Conservation (phyloP, 2,888 invertebrate species). For the Latheticus oryzae region DNA sequence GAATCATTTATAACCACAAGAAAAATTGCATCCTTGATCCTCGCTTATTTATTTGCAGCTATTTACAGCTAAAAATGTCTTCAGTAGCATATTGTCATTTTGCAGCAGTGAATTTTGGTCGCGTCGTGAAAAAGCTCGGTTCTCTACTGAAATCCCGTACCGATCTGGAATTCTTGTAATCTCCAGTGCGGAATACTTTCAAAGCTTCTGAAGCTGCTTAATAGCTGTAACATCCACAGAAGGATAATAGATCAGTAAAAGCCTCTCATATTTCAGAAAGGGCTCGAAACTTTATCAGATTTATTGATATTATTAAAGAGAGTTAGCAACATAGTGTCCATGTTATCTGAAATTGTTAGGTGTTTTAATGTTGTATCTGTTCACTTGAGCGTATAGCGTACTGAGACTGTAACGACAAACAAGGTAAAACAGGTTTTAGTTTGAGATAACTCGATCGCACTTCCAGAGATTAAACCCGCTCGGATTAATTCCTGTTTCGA, state of each 20-base stretch:
- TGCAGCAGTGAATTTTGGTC: no score
- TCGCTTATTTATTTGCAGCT: no score
- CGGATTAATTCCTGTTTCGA: conserved; percentile 48
- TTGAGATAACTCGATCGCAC: conserved; percentile 54
- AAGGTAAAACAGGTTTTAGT: conserved; percentile 48
- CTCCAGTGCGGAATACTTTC: conserved; percentile 15
- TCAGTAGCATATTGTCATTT: no score
- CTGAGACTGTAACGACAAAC: conserved; percentile 44
- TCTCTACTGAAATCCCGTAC: no score
- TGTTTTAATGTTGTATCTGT: conserved; percentile 39
- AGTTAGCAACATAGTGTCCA: conserved; percentile 30
- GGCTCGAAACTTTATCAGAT: conserved; percentile 32
- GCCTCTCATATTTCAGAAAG: conserved; percentile 13
- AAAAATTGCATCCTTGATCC: no score
- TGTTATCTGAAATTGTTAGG: conserved; percentile 31
- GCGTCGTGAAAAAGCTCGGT: no score
- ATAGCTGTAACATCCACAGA: conserved; percentile 22
- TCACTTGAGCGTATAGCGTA: conserved; percentile 40
- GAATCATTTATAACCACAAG: no score
- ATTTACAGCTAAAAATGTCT: no score
- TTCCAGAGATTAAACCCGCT: conserved; percentile 52
- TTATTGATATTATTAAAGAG: conserved; percentile 51
- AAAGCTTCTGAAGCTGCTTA: conserved; percentile 13
- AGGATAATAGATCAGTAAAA: conserved; percentile 22
- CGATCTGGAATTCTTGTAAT: conserved; percentile 14